Percentiles rank a stretch among this genome's conserved stretches.
Conservation (phyloP, 2,797 vertebrate species). For the Ctenopoma kingsleyae region DNA sequence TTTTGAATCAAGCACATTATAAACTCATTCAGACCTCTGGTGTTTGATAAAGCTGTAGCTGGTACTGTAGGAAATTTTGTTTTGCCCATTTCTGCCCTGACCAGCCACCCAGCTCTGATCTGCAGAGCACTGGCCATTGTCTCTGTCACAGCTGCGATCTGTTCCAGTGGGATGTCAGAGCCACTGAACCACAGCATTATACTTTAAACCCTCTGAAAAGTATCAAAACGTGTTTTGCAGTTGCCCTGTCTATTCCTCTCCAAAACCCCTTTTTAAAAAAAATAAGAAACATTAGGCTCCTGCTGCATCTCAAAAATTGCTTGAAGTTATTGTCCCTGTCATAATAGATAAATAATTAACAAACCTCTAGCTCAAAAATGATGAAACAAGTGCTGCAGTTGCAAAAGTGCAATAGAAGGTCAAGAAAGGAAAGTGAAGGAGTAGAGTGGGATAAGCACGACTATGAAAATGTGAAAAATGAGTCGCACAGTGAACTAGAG, state of each 20-base stretch:
- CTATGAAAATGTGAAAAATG: constrained; percentile 17
- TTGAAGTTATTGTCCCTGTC: constrained; percentile 12
- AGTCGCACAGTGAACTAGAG: not conserved
- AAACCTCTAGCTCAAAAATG: constrained; percentile 5
- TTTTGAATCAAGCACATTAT: constrained; percentile 25
- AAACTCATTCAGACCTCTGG: constrained; percentile 34
- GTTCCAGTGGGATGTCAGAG: constrained; percentile 23
- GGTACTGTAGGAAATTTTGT: not conserved
- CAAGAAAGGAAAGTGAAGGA: not conserved
- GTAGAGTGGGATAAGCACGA: not conserved
- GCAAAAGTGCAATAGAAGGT: constrained; percentile 16
- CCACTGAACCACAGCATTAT: constrained; percentile 25
- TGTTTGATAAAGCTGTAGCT: constrained; percentile 20
- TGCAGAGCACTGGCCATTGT: constrained; percentile 45
- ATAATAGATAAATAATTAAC: constrained; percentile 27
- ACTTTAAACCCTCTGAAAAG: constrained; percentile 37
- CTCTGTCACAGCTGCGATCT: constrained; percentile 35
- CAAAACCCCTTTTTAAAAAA: not conserved
- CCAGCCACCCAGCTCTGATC: constrained; percentile 15
- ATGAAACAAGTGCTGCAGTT: constrained; percentile 18
- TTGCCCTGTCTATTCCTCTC: not conserved
- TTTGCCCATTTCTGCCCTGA: not conserved
- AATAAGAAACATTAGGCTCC: not conserved
- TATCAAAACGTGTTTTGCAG: constrained; percentile 17
- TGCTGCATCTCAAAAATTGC: not conserved